These are phyloP conservation scores for Bembecia ichneumoniformis DNA, from an alignment of 2,888 invertebrate genomes.

Conservation along the genomic window DNA sequence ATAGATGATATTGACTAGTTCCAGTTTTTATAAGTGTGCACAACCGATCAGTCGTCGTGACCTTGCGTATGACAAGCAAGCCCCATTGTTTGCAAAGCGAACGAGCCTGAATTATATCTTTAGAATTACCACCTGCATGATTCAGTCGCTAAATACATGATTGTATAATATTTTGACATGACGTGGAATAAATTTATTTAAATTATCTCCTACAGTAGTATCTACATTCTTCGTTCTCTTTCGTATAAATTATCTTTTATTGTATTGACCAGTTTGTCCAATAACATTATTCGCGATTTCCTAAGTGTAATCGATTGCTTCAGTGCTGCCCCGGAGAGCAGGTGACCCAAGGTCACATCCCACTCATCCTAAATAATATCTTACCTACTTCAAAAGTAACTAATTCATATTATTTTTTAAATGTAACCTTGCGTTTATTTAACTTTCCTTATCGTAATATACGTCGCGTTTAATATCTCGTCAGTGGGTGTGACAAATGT, in stretches of 20 bases:
- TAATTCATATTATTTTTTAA: neutral
- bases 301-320: no score
- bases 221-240: no score
- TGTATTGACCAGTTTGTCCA: no score
- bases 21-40: constrained; percentile 20
- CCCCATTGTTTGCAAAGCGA: constrained; percentile 27
- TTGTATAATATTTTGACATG: neutral
- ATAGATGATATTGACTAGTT: constrained; percentile 4
- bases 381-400: neutral
- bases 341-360: neutral
- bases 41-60: constrained; percentile 28
- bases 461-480: neutral
- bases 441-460: neutral
- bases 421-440: neutral
- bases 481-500: constrained; percentile 15
- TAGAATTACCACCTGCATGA: constrained; percentile 9
- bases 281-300: no score
- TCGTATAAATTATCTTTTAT: no score
- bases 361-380: neutral
- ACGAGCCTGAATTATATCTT: constrained; percentile 1
- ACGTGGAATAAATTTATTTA: neutral
- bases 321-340: neutral
- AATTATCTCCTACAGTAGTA: neutral
- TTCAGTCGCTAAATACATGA: neutral
- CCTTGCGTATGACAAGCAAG: constrained; percentile 24